Conservation (phyloP, 2,888 invertebrate species). For the Crossocerus cetratus region DNA sequence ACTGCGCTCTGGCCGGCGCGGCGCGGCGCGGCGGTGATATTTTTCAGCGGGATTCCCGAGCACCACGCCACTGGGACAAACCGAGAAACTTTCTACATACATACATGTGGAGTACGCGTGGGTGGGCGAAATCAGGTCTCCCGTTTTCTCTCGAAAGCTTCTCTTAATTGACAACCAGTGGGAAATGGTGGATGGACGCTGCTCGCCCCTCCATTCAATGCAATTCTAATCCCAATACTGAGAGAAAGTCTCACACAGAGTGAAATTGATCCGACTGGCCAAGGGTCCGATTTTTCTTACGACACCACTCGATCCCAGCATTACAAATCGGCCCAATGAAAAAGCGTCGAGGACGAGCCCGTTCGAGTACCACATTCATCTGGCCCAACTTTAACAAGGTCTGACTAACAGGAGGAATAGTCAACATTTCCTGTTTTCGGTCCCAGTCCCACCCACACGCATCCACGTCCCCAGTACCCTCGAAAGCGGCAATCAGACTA, state of each 20-base stretch:
- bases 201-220: no score
- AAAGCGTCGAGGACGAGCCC: slow-evolving; percentile 17
- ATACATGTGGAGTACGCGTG: slow-evolving; percentile 49
- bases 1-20: no score
- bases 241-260: neutral
- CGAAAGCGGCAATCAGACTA: slow-evolving; percentile 3
- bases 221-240: no score
- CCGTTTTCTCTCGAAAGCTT: slow-evolving; percentile 38
- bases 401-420: slow-evolving; percentile 48
- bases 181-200: slow-evolving; percentile 6
- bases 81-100: slow-evolving; percentile 52
- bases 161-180: slow-evolving; percentile 39
- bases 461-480: slow-evolving; percentile 13
- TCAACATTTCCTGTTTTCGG: slow-evolving; percentile 30
- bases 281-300: slow-evolving; percentile 29
- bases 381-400: slow-evolving; percentile 34
- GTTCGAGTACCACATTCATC: slow-evolving; percentile 48
- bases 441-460: slow-evolving; percentile 26
- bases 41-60: slow-evolving; percentile 9
- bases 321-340: slow-evolving; percentile 7
- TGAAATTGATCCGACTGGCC: no score
- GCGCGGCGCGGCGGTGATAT: slow-evolving; percentile 18
- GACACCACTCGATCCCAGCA: neutral
- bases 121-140: slow-evolving; percentile 56
- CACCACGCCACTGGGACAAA: slow-evolving; percentile 17